phyloP scores from a whole-genome alignment of 2,113 vertebrate genomes.

The Chlorodrepanis virens region DNA sequence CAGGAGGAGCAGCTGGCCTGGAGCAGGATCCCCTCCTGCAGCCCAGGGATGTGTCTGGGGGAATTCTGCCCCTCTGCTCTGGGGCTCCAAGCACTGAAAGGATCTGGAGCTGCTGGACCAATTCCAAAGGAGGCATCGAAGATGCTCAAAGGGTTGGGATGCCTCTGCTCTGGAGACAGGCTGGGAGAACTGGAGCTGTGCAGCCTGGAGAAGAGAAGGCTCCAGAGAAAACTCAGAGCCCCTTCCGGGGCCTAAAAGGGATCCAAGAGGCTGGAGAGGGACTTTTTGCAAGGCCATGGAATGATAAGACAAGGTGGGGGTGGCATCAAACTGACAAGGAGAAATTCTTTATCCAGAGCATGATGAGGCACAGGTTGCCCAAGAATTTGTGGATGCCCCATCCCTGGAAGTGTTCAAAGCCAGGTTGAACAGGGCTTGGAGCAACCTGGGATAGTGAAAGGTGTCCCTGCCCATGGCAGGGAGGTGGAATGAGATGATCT shows the following conservation, averaged over 20 bases:
- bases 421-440: rapidly evolving
- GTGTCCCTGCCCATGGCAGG: neutral
- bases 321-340: neutral
- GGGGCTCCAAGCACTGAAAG: neutral
- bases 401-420: neutral
- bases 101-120: neutral
- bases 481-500: neutral
- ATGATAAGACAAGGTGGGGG: neutral
- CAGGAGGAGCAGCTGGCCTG: neutral
- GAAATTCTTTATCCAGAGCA: neutral
- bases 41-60: neutral
- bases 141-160: neutral
- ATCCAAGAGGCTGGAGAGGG: neutral
- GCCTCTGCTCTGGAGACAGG: neutral
- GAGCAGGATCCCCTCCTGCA: neutral
- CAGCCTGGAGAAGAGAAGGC: neutral
- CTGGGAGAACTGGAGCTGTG: neutral
- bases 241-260: neutral
- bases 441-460: neutral
- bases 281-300: neutral
- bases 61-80: neutral
- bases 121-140: neutral
- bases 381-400: neutral
- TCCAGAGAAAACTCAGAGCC: rapidly evolving
- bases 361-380: neutral